Conservation (phyloP, 2,113 vertebrate genomes). For the Perognathus longimembris region DNA sequence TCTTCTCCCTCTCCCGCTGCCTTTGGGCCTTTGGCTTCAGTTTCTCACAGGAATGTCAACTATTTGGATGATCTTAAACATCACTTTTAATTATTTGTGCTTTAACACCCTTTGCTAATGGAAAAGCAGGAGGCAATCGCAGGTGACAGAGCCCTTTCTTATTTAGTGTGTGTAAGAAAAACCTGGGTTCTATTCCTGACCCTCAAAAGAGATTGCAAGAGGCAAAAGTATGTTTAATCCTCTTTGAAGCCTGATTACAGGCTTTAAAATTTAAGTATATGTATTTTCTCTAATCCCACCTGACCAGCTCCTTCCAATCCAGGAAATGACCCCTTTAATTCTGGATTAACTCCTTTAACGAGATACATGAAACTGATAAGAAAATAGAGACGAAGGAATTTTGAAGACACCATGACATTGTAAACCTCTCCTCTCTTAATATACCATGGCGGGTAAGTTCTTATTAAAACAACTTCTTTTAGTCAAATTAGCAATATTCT, state of each 20-base stretch:
- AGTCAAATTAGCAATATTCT: constrained; percentile 11
- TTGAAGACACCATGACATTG: neutral
- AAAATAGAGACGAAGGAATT: neutral
- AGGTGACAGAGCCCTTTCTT: too few relatives aligned
- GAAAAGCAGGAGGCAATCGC: neutral
- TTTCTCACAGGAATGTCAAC: neutral
- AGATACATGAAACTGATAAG: neutral
- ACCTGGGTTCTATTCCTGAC: neutral
- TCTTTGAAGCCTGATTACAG: neutral
- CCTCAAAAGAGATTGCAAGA: neutral
- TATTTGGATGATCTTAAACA: neutral
- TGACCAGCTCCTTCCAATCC: neutral
- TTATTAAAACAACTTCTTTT: neutral
- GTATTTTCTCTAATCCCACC: neutral
- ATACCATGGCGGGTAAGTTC: neutral
- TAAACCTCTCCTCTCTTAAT: neutral
- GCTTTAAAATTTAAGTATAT: neutral
- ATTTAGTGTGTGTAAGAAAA: too few relatives aligned
- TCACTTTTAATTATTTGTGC: neutral
- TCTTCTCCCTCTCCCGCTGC: neutral
- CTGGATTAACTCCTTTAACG: neutral
- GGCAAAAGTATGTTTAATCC: neutral
- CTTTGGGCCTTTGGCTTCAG: neutral
- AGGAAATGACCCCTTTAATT: neutral
- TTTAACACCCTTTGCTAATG: neutral